phyloP scores from a whole-genome alignment of 2,797 vertebrate species.

The Brachyrhaphis roseni region DNA sequence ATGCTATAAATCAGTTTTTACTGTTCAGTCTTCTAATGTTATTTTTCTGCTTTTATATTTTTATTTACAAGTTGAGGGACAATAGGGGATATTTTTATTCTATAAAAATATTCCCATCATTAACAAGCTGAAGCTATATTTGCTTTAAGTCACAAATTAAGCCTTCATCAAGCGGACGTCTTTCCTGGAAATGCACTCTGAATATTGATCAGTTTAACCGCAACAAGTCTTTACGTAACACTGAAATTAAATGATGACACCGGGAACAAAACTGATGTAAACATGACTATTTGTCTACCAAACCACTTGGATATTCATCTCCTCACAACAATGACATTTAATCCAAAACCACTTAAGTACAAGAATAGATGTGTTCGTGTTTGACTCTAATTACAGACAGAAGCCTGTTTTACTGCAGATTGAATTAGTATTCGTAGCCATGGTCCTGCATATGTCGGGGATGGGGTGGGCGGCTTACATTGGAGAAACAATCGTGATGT shows the following conservation, averaged over 20 bases:
- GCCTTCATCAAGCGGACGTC: slow-evolving; percentile 5
- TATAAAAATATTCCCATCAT: background rate
- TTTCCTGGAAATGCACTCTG: slow-evolving; percentile 9
- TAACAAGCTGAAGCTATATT: background rate
- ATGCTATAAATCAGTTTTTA: background rate
- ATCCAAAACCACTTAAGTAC: slow-evolving; percentile 61
- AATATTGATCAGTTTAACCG: slow-evolving; percentile 33
- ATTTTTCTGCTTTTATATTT: background rate
- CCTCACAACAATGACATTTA: slow-evolving; percentile 60
- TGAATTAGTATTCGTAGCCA: slow-evolving; percentile 54
- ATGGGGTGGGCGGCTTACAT: slow-evolving; percentile 10
- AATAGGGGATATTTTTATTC: background rate
- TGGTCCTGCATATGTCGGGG: slow-evolving; percentile 27
- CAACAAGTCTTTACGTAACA: slow-evolving; percentile 1
- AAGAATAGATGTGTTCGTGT: slow-evolving; percentile 51
- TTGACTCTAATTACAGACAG: slow-evolving; percentile 52
- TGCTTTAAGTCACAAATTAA: slow-evolving; percentile 22
- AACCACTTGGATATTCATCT: slow-evolving; percentile 21
- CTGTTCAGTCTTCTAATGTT: background rate
- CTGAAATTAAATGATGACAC: slow-evolving; percentile 35
- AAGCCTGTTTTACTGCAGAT: background rate
- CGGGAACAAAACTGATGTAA: slow-evolving; percentile 29
- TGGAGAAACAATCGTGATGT: slow-evolving; percentile 41
- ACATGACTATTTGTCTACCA: slow-evolving; percentile 47
- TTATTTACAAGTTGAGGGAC: background rate